Evolutionary conservation across 2,113 vertebrate genomes (phyloP).

Genomic region (Lepisosteus osseus): DNA sequence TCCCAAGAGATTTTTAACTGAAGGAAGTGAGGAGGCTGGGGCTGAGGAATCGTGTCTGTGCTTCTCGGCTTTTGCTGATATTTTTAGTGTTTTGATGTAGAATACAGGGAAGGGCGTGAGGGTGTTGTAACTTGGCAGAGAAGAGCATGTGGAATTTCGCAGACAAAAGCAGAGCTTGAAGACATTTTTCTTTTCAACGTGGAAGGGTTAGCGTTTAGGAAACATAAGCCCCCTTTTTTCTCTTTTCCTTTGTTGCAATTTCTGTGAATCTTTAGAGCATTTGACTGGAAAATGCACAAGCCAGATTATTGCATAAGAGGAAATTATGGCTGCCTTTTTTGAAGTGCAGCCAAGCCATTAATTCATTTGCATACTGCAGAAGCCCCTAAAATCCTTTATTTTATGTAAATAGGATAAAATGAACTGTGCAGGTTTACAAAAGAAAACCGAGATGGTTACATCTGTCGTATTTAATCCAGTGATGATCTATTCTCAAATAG

Average conservation of each 20-base stretch:
- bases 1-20: constrained; percentile 40
- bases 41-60: constrained; percentile 59
- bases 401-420: too few relatives aligned
- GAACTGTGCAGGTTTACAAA: too few relatives aligned
- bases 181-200: background rate
- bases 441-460: too few relatives aligned
- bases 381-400: too few relatives aligned
- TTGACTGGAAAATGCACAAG: constrained; percentile 7
- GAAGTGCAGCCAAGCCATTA: constrained; percentile 23
- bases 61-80: constrained; percentile 10
- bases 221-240: constrained; percentile 14
- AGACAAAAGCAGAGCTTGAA: constrained; percentile 12
- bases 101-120: constrained; percentile 4
- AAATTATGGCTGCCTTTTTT: constrained; percentile 40
- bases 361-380: constrained; percentile 10
- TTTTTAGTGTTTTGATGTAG: background rate
- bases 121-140: constrained; percentile 21
- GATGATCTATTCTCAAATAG: too few relatives aligned
- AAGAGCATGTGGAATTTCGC: constrained; percentile 1
- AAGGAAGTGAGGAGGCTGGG: constrained; percentile 60
- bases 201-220: constrained; percentile 17
- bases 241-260: constrained; percentile 4
- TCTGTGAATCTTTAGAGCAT: background rate
- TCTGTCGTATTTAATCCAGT: too few relatives aligned
- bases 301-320: constrained; percentile 30